Conservation (phyloP, 2,888 invertebrate species). For the Clunio marinus region DNA sequence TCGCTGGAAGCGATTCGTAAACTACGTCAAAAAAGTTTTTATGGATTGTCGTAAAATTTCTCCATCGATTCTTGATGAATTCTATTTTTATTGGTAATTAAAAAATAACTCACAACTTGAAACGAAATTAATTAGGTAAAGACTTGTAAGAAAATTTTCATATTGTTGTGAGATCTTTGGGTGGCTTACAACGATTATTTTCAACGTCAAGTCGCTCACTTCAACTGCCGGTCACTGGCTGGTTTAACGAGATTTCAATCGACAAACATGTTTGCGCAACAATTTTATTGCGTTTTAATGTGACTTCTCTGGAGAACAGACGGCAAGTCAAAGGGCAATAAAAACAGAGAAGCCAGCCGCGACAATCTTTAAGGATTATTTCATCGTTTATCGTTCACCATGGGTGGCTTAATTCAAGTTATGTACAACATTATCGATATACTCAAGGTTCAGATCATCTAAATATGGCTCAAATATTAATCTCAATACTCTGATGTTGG, state of each 20-base stretch:
- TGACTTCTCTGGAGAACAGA: neutral
- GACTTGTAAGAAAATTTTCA: too few species aligned
- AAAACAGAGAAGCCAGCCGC: neutral
- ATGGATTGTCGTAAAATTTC: too few species aligned
- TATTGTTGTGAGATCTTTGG: neutral
- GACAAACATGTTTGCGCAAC: neutral
- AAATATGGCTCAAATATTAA: too few species aligned
- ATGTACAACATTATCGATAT: neutral
- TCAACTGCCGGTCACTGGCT: neutral
- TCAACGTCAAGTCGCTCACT: neutral
- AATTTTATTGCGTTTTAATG: neutral
- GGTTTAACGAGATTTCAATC: neutral
- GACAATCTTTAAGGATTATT: neutral
- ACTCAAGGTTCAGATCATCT: too few species aligned
- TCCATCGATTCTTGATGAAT: too few species aligned
- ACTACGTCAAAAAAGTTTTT: too few species aligned
- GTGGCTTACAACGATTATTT: neutral
- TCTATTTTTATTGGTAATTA: too few species aligned
- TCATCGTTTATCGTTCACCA: slow-evolving; percentile 10
- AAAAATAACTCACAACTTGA: too few species aligned
- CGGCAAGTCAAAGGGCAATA: neutral
- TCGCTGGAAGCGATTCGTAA: too few species aligned
- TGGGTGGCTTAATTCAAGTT: slow-evolving; percentile 5
- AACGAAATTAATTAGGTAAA: too few species aligned
- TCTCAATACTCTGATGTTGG: too few species aligned